A percentile compares a stretch with the other conserved stretches of the same genome.
phyloP scores from a whole-genome alignment of 2,113 vertebrate species.

The Ictalurus furcatus region DNA sequence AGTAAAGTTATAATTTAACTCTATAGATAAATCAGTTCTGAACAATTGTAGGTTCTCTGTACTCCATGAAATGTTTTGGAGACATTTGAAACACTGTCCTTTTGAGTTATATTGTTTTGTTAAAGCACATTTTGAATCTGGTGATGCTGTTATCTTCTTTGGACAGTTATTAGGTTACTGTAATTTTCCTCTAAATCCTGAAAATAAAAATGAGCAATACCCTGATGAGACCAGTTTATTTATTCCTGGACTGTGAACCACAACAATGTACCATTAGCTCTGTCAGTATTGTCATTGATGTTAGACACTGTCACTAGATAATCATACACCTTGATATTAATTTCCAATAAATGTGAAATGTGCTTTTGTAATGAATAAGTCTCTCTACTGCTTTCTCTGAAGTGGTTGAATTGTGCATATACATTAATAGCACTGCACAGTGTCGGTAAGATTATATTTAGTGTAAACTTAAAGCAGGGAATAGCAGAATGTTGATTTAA shows the following conservation, averaged over 20 bases:
- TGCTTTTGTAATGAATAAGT: too few species aligned
- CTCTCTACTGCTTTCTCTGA: too few species aligned
- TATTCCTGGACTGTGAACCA: not conserved
- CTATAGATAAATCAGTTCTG: not conserved
- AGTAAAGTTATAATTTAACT: conserved; percentile 22
- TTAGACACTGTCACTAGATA: not conserved
- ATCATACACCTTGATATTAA: not conserved
- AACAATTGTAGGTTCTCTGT: not conserved
- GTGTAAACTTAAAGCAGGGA: too few species aligned
- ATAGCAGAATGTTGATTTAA: too few species aligned
- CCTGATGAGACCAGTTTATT: not conserved
- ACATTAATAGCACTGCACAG: too few species aligned
- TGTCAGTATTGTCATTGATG: not conserved
- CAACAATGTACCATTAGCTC: not conserved
- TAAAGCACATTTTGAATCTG: not conserved
- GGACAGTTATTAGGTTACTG: not conserved
- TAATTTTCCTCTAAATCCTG: not conserved
- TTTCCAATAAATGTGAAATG: not conserved
- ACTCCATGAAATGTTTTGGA: not conserved
- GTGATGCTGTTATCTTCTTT: not conserved
- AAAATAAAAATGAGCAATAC: not conserved
- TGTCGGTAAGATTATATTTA: too few species aligned
- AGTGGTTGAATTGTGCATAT: too few species aligned
- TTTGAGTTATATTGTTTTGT: not conserved
- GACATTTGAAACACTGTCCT: not conserved